A percentile compares a stretch with the other conserved stretches of the same genome.
phyloP scores from a whole-genome alignment of 2,888 invertebrate genomes.

The Eudemis profundana region DNA sequence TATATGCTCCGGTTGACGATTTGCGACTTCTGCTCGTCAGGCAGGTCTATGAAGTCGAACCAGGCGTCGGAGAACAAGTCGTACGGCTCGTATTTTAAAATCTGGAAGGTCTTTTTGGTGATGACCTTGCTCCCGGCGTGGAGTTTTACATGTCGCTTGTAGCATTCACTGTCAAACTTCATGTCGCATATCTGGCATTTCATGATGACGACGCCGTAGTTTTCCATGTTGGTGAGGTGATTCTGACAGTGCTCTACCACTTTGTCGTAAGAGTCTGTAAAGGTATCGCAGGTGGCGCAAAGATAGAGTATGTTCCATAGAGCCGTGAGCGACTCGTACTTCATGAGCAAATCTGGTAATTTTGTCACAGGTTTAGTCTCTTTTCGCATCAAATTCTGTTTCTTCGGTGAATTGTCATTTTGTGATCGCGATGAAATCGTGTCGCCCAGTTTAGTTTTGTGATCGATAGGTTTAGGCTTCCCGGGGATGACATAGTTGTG shows the following conservation, averaged over 20 bases:
- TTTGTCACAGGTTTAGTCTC: not conserved
- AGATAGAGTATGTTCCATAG: constrained; percentile 66
- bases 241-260: constrained; percentile 65
- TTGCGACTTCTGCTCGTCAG: constrained; percentile 52
- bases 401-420: not conserved
- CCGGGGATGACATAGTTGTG: constrained; percentile 51
- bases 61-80: constrained; percentile 57
- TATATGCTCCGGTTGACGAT: constrained; percentile 59
- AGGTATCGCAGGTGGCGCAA: constrained; percentile 58
- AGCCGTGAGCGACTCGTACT: constrained; percentile 58
- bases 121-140: constrained; percentile 51
- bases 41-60: constrained; percentile 58
- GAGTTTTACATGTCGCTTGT: constrained; percentile 54
- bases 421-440: not conserved
- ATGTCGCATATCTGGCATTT: constrained; percentile 61
- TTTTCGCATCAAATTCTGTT: not conserved
- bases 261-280: constrained; percentile 61
- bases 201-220: constrained; percentile 46
- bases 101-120: constrained; percentile 54
- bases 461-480: not conserved
- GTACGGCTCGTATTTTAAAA: constrained; percentile 56
- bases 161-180: constrained; percentile 56
- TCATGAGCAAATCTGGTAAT: constrained; percentile 58
- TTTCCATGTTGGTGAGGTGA: constrained; percentile 55
- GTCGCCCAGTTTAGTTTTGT: not conserved